Evolutionary conservation across 2,113 vertebrate genomes (phyloP), one percentile per base, ranked within the genome.

Genomic region (Varanus komodoensis): DNA sequence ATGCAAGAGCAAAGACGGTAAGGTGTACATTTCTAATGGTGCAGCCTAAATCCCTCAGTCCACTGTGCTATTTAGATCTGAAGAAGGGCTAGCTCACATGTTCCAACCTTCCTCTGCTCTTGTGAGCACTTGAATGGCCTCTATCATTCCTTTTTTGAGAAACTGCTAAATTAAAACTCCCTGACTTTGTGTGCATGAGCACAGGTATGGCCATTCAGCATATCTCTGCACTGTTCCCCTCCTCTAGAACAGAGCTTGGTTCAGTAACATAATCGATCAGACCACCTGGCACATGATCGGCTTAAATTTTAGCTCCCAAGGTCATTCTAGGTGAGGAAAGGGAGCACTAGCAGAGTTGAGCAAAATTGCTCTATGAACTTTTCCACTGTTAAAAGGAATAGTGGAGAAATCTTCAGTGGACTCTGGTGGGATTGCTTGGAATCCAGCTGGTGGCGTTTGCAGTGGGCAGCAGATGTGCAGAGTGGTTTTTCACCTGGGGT

Each of bases 301-400:
- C 32, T 84, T 92, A 91, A 88, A 80, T 57, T 86, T 90, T 91
- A 89, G 84, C 86, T 91, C 25, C n/a, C 75, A 91, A 75, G 75
- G 91, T 68, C 74, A 83, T 48, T 9, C 61, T 21, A 89, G 32
- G 29, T 8, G 21, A 89, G 5, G 25, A 68, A 38, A 85, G 84
- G 80, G 82, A 25, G 86, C 54, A 61, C 23, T 17, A 12, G 44
- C 32, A 75, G 12, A 32, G 15, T 8, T 90, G 81, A 84, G 32
- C 52, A 48, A 67, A 68, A 68, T 44, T 32, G 74, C 34, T 84
- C 11, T 50, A 34, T 89, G 82, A 86, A 29, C 54, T 38, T 50
- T 81, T 82, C 79, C n/a, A 21, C 44, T 27, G 19, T 38, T 38
- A n/a, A 17, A 67, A 8, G 34, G 50, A 19, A 2, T 0, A 1